A percentile compares a stretch with the other conserved stretches of the same genome.
These are phyloP conservation scores for Lysandra bellargus DNA, from an alignment of 2,888 invertebrate genomes.

Conservation along the genomic window DNA sequence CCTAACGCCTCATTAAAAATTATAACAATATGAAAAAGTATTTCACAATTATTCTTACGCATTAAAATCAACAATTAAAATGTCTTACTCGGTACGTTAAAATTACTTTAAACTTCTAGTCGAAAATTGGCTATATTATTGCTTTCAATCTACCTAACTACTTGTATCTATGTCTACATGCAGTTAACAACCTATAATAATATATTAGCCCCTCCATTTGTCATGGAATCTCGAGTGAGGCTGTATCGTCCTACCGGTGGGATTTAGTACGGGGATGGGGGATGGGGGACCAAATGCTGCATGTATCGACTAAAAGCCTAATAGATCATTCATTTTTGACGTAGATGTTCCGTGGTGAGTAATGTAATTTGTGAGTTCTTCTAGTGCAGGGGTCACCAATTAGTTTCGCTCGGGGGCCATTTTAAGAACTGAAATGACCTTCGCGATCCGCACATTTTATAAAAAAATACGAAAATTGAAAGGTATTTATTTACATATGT, in stretches of 20 bases:
- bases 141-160: conserved; percentile 72
- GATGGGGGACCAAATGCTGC: neutral
- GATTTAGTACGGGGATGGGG: neutral
- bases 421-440: too few relatives aligned
- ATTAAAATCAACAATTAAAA: conserved; percentile 40
- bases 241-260: neutral
- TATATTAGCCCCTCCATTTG: neutral
- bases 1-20: neutral
- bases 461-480: too few relatives aligned
- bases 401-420: too few relatives aligned
- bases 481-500: too few relatives aligned
- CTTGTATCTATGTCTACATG: conserved; percentile 36
- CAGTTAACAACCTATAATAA: conserved; percentile 26
- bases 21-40: conserved; percentile 28
- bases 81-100: conserved; percentile 22
- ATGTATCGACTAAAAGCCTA: neutral
- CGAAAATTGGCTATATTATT: conserved; percentile 71
- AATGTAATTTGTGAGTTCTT: neutral
- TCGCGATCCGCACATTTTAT: too few relatives aligned
- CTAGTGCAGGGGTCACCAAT: too few relatives aligned
- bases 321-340: neutral
- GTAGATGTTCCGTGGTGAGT: neutral
- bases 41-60: conserved; percentile 44
- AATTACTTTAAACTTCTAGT: conserved; percentile 39
- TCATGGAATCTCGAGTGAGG: conserved; percentile 10